These are phyloP conservation scores for Tuberolachnus salignus DNA, from an alignment of 2,888 invertebrate genomes.

Conservation along the genomic window DNA sequence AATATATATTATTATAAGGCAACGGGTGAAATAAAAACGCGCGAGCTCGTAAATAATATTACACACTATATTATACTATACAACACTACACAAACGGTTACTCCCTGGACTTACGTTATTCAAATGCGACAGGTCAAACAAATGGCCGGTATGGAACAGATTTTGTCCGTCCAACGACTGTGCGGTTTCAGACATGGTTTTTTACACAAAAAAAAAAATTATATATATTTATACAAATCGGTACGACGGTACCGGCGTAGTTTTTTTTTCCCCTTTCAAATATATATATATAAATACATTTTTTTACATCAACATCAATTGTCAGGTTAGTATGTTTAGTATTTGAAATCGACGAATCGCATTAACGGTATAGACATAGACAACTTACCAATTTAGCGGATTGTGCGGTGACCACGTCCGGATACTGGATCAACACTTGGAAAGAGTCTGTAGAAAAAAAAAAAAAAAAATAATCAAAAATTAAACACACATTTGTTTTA, in stretches of 20 bases:
- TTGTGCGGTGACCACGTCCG: constrained; percentile 95
- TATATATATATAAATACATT: neutral
- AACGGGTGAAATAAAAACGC: neutral
- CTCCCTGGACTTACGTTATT: constrained; percentile 53
- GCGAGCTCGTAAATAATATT: no score
- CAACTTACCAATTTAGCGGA: constrained; percentile 89
- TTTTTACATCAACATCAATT: neutral
- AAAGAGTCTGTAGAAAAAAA: constrained; percentile 77
- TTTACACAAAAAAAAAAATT: neutral
- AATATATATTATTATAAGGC: neutral
- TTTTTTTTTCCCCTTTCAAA: neutral
- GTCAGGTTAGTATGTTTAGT: neutral
- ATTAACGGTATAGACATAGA: no score
- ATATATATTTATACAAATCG: neutral
- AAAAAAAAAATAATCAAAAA: no score
- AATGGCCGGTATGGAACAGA: constrained; percentile 55
- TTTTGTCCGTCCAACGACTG: constrained; percentile 56
- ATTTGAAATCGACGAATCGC: no score
- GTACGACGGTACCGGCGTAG: neutral
- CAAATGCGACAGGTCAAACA: constrained; percentile 54
- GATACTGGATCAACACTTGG: constrained; percentile 99
- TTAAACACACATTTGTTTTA: no score
- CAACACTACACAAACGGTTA: constrained; percentile 29
- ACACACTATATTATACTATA: neutral
- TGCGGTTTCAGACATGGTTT: constrained; percentile 50